phyloP scores from a whole-genome alignment of 2,888 invertebrate species.

The Taenaris catops region DNA sequence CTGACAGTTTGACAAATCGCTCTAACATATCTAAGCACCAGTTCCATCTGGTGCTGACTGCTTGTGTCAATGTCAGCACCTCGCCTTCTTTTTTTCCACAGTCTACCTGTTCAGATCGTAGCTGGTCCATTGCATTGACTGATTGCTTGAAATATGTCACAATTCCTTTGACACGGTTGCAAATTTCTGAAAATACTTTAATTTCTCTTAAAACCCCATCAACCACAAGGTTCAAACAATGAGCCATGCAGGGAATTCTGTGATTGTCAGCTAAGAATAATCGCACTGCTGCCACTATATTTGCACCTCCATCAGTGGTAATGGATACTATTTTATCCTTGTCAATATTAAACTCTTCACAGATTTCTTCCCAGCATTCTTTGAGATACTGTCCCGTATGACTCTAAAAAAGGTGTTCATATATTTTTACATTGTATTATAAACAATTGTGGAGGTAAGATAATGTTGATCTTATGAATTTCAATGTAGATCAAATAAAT shows the following conservation, averaged over 20 bases:
- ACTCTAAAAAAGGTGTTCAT: no score
- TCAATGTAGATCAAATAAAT: no score
- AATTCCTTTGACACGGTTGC: constrained; percentile 22
- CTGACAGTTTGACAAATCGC: constrained; percentile 25
- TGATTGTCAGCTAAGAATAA: constrained; percentile 28
- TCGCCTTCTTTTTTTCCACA: constrained; percentile 32
- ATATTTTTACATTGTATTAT: no score
- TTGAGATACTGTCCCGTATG: no score
- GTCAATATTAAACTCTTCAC: no score
- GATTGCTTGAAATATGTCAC: no score
- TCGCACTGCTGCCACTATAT: constrained; percentile 31
- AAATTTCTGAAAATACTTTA: constrained; percentile 25
- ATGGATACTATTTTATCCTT: constrained; percentile 18
- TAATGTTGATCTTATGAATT: no score
- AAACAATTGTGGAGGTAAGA: no score
- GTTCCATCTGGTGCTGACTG: constrained; percentile 34
- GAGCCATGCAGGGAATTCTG: constrained; percentile 34
- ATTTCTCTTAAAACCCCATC: constrained; percentile 30
- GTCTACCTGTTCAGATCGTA: no score
- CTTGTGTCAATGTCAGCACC: constrained; percentile 31
- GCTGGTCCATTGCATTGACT: no score
- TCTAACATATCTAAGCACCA: constrained; percentile 33
- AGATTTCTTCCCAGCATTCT: no score
- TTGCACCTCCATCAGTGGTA: constrained; percentile 19
- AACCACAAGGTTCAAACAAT: constrained; percentile 31